A percentile compares a stretch with the other conserved stretches of the same genome.
Conservation (phyloP, 2,888 invertebrate genomes). For the Leucania comma region DNA sequence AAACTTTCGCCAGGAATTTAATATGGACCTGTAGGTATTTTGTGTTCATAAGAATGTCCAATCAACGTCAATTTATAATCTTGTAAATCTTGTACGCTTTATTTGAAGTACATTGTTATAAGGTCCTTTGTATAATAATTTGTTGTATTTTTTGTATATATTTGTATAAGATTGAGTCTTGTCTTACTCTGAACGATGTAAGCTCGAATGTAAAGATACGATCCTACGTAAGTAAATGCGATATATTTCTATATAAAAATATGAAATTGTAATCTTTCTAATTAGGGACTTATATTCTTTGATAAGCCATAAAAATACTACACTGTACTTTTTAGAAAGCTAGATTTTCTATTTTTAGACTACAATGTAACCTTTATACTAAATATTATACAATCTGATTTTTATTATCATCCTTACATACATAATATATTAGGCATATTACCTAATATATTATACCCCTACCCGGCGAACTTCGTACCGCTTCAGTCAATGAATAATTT, state of each 20-base stretch:
- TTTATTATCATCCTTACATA: constrained; percentile 1
- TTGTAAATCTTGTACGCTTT: constrained; percentile 33
- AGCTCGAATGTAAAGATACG: neutral
- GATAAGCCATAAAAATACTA: constrained; percentile 20
- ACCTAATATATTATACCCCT: too few relatives aligned
- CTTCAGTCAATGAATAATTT: too few relatives aligned
- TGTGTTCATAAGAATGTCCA: constrained; percentile 10
- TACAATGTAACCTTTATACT: constrained; percentile 27
- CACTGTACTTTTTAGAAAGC: constrained; percentile 42
- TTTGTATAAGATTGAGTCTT: neutral
- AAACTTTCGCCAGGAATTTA: neutral
- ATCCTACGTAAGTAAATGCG: neutral
- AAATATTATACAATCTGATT: constrained; percentile 4
- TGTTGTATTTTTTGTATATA: constrained; percentile 41
- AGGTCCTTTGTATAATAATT: constrained; percentile 4
- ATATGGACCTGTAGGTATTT: neutral
- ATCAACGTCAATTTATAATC: constrained; percentile 26
- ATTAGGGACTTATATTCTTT: constrained; percentile 23
- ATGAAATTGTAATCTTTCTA: constrained; percentile 28
- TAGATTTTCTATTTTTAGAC: constrained; percentile 55
- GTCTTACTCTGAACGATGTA: neutral
- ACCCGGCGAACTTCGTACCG: too few relatives aligned
- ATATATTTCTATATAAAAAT: constrained; percentile 28
- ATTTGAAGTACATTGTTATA: constrained; percentile 5
- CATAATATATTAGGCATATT: too few relatives aligned